Base-by-base conservation (phyloP, 2,888 invertebrate species). In the Amblyjoppa proteus region DNA sequence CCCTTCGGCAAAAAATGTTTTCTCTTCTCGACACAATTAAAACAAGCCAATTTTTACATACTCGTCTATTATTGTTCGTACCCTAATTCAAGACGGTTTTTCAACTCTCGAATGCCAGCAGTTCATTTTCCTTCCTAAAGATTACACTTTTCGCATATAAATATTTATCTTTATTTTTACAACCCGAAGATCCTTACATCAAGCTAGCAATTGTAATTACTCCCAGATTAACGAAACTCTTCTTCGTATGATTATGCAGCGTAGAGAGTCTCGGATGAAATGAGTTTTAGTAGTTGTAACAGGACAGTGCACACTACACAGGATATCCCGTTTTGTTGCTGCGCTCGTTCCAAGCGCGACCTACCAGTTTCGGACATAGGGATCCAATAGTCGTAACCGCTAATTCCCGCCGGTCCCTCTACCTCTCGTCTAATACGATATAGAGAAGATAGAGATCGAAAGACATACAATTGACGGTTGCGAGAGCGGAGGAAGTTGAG, bases 341-440 rank as follows among this genome's bases (percentile, higher is more conserved):
- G 41, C 51, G 51, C 16, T 5, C 64, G 76, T 53, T 20, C 25
- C 61, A 69, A 68, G 74, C 68, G 71, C 25, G 25, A 45, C 41
- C 20, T 28, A 61, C 45, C 75, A 73, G 80, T 81, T 84, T 84
- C 38, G 84, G 81, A 16, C 53, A 69, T 3, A 45, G 64, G 9
- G 69, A 61, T 73, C 73, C 84, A 81, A 73, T 73, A 61, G 76
- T 84, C 84, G 84, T 84, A 84, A 84, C 80, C 38, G 84, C 71
- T 84, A 84, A 84, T 84, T 84, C 77, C 68, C 68, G 76, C 41
- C 73, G 58, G 34, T 64, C 45, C 2, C 51, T 31, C 58, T 58
- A 7, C 11, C 31, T 6, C 64, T 31, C 64, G 66, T 58, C 73
- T 73, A 61, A 75, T 70, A 61, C 68, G 79, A 69, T 75, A 58